These are phyloP conservation scores for Chloroceryle amazona DNA, from an alignment of 2,797 vertebrate genomes.

Conservation along the genomic window DNA sequence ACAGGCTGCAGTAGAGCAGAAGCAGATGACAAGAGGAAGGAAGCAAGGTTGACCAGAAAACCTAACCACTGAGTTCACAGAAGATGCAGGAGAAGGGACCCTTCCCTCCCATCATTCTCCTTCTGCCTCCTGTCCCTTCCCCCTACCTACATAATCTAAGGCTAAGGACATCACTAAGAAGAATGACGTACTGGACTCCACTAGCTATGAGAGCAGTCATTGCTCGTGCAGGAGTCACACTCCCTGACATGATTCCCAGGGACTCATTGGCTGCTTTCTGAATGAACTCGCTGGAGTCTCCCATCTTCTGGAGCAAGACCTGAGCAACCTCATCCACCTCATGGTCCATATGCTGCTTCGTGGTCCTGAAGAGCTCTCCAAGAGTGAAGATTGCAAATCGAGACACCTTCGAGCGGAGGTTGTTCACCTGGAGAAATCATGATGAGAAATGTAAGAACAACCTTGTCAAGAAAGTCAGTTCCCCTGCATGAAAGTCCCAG, in stretches of 20 bases:
- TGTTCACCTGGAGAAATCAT: slow-evolving; percentile 70
- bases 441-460: background rate
- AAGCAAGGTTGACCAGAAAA: accelerated
- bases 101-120: background rate
- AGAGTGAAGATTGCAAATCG: slow-evolving; percentile 70
- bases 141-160: background rate
- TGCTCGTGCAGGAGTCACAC: slow-evolving; percentile 58
- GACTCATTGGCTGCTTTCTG: slow-evolving; percentile 61
- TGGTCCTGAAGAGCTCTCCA: slow-evolving; percentile 63
- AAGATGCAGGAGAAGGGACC: background rate
- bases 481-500: background rate
- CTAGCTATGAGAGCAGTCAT: slow-evolving; percentile 62
- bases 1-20: background rate
- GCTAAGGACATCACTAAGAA: background rate
- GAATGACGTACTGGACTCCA: slow-evolving; percentile 65
- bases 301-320: slow-evolving; percentile 75
- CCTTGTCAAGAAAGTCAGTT: background rate
- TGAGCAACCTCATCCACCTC: slow-evolving; percentile 68
- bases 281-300: slow-evolving; percentile 77
- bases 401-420: slow-evolving; percentile 78
- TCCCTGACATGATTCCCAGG: slow-evolving; percentile 72
- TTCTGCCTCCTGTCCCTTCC: background rate
- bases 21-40: background rate
- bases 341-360: slow-evolving; percentile 79
- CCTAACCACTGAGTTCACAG: background rate